Percentiles rank a stretch among this genome's conserved stretches.
Evolutionary conservation across 2,888 invertebrate species (phyloP).

Genomic region (Zaprionus lineosus): DNA sequence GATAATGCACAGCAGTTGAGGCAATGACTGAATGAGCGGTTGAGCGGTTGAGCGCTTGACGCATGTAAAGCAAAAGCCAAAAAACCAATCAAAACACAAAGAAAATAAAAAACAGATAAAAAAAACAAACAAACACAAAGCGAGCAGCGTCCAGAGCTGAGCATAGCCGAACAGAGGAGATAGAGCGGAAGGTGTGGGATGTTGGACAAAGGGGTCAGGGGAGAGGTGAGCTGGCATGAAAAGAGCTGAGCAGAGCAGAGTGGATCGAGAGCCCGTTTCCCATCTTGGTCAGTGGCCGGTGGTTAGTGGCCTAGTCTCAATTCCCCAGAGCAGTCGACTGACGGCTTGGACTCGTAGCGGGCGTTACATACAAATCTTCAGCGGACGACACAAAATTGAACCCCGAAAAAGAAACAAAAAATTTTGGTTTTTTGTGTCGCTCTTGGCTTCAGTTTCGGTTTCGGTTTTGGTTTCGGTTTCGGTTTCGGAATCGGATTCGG

Average conservation of each 20-base stretch:
- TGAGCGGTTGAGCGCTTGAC: constrained; percentile 26
- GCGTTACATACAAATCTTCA: constrained; percentile 43
- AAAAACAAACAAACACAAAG: constrained; percentile 22
- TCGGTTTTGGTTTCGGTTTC: too few species aligned
- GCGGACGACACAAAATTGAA: constrained; percentile 15
- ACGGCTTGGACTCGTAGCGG: constrained; percentile 71
- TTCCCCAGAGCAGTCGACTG: constrained; percentile 49
- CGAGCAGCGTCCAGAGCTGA: constrained; percentile 3
- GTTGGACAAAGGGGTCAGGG: too few species aligned
- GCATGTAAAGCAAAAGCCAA: constrained; percentile 28
- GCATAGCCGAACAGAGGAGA: constrained; percentile 7
- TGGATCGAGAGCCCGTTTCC: constrained; percentile 16
- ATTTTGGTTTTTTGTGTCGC: too few species aligned
- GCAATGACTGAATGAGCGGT: constrained; percentile 35
- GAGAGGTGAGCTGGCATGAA: too few species aligned
- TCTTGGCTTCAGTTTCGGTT: too few species aligned
- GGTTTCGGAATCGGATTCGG: constrained; percentile 16
- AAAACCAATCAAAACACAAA: constrained; percentile 23
- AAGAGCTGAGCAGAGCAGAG: constrained; percentile 8
- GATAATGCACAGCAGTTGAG: constrained; percentile 43
- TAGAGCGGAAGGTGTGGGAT: too few species aligned
- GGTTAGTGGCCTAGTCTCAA: constrained; percentile 31
- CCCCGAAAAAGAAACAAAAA: constrained; percentile 28
- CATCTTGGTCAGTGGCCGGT: constrained; percentile 36
- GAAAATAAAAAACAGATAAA: constrained; percentile 31